A percentile compares a stretch with the other conserved stretches of the same genome.
These are phyloP conservation scores for Apamea crenata DNA, from an alignment of 2,888 invertebrate genomes.

Conservation along the genomic window DNA sequence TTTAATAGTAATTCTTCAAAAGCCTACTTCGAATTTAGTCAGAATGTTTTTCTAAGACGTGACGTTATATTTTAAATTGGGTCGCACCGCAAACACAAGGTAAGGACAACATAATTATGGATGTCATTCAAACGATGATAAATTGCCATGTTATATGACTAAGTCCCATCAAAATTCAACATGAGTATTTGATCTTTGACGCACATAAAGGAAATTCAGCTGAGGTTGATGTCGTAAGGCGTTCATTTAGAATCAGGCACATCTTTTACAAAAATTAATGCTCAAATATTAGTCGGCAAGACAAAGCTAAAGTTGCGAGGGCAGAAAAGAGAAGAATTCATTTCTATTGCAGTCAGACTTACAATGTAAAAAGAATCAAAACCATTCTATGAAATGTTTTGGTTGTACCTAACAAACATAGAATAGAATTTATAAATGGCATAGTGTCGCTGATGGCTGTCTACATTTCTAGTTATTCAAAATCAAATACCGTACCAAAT, in stretches of 20 bases:
- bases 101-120: constrained; percentile 85
- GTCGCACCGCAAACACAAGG: constrained; percentile 77
- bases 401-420: neutral
- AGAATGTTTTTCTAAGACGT: constrained; percentile 66
- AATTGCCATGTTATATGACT: constrained; percentile 77
- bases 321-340: neutral
- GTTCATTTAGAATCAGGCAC: constrained; percentile 78
- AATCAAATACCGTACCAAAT: neutral
- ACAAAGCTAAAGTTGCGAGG: neutral
- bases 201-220: constrained; percentile 79
- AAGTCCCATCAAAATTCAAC: constrained; percentile 85
- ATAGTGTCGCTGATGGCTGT: neutral
- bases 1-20: constrained; percentile 49
- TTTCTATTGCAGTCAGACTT: neutral
- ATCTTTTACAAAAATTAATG: constrained; percentile 65
- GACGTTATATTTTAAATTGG: constrained; percentile 76
- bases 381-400: neutral
- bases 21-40: constrained; percentile 44
- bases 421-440: neutral
- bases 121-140: constrained; percentile 85
- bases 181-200: constrained; percentile 85
- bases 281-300: constrained; percentile 33
- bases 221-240: constrained; percentile 75
- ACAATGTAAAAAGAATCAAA: neutral
- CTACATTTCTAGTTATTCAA: neutral